phyloP scores from a whole-genome alignment of 2,888 invertebrate species.

The Chymomyza caudatula region DNA sequence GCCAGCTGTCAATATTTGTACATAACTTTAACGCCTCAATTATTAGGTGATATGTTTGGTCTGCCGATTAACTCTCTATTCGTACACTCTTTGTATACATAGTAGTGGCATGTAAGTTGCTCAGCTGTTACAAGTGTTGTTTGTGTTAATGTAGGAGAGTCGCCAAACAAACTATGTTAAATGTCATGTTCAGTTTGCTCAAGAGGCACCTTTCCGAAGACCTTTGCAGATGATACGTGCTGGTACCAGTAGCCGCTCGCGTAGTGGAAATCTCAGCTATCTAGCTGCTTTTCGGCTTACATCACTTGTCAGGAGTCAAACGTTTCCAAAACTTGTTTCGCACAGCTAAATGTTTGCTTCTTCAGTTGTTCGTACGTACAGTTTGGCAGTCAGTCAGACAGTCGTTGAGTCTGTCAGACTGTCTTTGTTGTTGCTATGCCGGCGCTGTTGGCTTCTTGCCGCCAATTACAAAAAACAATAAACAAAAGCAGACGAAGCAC shows the following conservation, averaged over 20 bases:
- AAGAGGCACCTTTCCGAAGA: conserved; percentile 2
- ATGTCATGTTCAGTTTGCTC: conserved; percentile 9
- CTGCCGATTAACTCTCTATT: conserved; percentile 36
- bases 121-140: background rate
- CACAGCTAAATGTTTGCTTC: conserved; percentile 66
- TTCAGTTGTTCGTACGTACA: conserved; percentile 24
- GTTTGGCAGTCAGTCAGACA: conserved; percentile 14
- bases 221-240: conserved; percentile 23
- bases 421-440: conserved; percentile 13
- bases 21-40: conserved; percentile 40
- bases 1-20: conserved; percentile 52
- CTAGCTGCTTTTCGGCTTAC: background rate
- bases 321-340: conserved; percentile 54
- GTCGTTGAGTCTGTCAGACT: conserved; percentile 13
- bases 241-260: conserved; percentile 9
- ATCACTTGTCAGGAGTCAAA: conserved; percentile 9
- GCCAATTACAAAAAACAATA: conserved; percentile 57
- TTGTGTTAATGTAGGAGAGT: background rate
- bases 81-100: background rate
- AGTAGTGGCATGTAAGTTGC: background rate
- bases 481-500: conserved; percentile 29
- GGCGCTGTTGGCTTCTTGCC: conserved; percentile 31
- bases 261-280: background rate
- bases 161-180: background rate
- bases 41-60: conserved; percentile 54